phyloP scores from a whole-genome alignment of 2,797 vertebrate genomes.

The Cryptoprocta ferox region DNA sequence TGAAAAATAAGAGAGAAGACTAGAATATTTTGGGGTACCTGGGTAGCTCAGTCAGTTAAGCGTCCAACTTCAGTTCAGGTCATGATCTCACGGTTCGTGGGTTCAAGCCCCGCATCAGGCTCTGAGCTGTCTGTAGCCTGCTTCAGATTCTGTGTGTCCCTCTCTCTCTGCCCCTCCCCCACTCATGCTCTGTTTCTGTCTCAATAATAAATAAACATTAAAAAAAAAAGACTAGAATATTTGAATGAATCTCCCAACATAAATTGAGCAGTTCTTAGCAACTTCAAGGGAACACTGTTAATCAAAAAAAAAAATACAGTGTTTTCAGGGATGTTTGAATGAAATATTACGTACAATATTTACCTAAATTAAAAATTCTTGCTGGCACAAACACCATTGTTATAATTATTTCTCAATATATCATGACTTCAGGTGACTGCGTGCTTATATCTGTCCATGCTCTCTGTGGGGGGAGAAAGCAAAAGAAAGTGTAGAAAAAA shows the following conservation, averaged over 20 bases:
- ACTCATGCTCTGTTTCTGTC: no score
- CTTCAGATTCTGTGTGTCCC: no score
- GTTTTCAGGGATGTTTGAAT: not conserved
- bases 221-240: not conserved
- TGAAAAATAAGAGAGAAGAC: not conserved
- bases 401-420: not conserved
- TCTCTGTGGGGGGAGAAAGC: not conserved
- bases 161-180: no score
- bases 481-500: not conserved
- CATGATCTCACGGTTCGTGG: no score
- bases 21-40: not conserved
- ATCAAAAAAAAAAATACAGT: not conserved
- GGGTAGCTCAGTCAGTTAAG: no score
- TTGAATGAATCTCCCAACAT: not conserved
- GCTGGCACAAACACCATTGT: not conserved
- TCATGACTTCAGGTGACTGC: not conserved
- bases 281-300: not conserved
- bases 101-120: no score
- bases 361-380: not conserved
- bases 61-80: no score
- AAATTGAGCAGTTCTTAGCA: not conserved
- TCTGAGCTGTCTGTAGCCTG: no score
- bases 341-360: not conserved
- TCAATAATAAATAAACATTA: no score
- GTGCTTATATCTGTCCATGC: not conserved